Base-by-base conservation (phyloP, 2,888 invertebrate genomes). In the Congeria kusceri region DNA sequence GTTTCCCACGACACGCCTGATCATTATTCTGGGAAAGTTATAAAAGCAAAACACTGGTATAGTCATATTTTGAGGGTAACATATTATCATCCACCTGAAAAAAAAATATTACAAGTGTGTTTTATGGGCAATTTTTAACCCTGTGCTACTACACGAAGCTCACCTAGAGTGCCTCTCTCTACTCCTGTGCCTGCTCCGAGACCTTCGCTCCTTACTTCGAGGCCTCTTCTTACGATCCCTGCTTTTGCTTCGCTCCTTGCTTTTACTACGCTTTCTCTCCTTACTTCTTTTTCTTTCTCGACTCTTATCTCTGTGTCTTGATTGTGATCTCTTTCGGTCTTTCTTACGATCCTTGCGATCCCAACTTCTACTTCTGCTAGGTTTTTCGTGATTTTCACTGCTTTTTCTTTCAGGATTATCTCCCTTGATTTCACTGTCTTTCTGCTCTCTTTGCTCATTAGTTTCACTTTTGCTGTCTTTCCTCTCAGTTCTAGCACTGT, bases 241-340 rank as follows among this genome's bases (percentile, higher is more conserved):
- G 18, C 80, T 80, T 27, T 78, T 75, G 46, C 81, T 77, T 53
- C 84, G 59, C n/a, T 79, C 63, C 47, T 76, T 62, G 20, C 68
- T 68, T 71, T 78, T 80, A 29, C 82, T 82, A 20, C 72, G 64
- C 29, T 81, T 79, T 67, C 76, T 80, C n/a, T 78, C 77, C 57
- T 71, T 74, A 27, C 71, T 69, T 44, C 74, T 75, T 5, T 81
- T 76, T 27, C 77, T 78, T 66, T 77, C 76, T 61, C 68, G 77
- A 59, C 85, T 85, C 29, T 82, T 77, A 27, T 83, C 77, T 53
- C 82, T 80, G 11, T 79, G 67, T 39, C 77, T 69, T 18, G 77
- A 80, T 46, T 74, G 57, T 53, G 80, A 83, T 66, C 76, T 63
- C 23, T 72, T 73, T 66, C 77, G 77, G 13, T 79, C 75, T 57